Evolutionary conservation across 2,113 vertebrate species (phyloP).

Genomic region (Seriola quinqueradiata): DNA sequence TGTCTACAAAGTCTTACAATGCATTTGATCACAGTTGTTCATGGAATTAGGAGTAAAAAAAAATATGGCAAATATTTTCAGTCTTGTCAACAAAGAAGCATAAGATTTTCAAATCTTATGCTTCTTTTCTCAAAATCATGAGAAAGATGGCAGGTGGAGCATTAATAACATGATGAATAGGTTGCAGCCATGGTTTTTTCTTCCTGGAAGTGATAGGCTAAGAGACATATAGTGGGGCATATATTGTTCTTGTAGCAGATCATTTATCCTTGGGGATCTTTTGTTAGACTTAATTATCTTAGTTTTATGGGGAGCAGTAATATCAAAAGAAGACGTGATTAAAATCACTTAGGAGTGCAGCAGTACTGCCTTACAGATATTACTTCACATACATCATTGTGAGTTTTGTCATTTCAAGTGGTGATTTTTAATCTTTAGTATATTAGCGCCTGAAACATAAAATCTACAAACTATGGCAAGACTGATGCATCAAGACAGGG

Average conservation of each 20-base stretch:
- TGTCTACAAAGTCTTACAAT: slow-evolving; percentile 22
- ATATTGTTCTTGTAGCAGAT: slow-evolving; percentile 60
- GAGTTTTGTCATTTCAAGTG: background rate
- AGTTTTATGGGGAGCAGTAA: slow-evolving; percentile 49
- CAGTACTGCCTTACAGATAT: slow-evolving; percentile 6
- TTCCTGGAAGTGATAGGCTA: slow-evolving; percentile 49
- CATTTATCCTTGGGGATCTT: slow-evolving; percentile 64
- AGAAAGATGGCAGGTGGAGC: background rate
- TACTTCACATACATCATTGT: slow-evolving; percentile 17
- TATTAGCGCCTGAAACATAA: background rate
- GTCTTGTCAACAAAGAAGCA: background rate
- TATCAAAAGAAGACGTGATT: slow-evolving; percentile 57
- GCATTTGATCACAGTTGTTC: slow-evolving; percentile 3
- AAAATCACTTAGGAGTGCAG: slow-evolving; percentile 34
- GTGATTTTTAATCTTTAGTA: background rate
- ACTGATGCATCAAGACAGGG: background rate
- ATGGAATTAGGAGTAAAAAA: slow-evolving; percentile 6
- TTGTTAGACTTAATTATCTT: slow-evolving; percentile 63
- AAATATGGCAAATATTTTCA: slow-evolving; percentile 14
- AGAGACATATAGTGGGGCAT: slow-evolving; percentile 51
- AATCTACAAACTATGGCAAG: background rate
- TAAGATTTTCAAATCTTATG: background rate
- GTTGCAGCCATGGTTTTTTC: slow-evolving; percentile 19
- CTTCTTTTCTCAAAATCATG: background rate
- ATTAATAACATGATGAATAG: slow-evolving; percentile 24